These are phyloP conservation scores for Orchestia grillus DNA, from an alignment of 1,140 invertebrate species.

Conservation along the genomic window DNA sequence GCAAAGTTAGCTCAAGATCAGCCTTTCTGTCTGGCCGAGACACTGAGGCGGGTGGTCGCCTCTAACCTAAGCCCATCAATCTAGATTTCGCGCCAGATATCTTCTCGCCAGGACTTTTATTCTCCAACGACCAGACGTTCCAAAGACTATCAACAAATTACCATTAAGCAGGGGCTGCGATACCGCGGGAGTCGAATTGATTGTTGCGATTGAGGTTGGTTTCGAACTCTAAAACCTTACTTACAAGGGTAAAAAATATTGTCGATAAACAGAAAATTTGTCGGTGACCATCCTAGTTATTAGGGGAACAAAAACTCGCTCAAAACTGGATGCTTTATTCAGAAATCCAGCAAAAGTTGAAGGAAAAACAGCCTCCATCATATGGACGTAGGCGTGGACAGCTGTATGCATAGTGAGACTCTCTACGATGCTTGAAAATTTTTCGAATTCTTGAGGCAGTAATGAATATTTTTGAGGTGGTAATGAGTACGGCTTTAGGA, in stretches of 20 bases:
- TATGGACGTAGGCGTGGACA: neutral
- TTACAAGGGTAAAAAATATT: constrained; percentile 47
- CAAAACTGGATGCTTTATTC: neutral
- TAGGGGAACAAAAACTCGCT: constrained; percentile 30
- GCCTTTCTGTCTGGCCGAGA: constrained; percentile 15
- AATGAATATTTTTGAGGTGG: neutral
- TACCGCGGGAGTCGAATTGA: constrained; percentile 35
- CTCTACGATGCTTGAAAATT: neutral
- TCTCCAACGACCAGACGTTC: constrained; percentile 47
- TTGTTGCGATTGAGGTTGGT: constrained; percentile 30
- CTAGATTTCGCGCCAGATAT: constrained; percentile 56
- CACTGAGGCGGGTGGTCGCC: constrained; percentile 45
- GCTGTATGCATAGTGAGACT: neutral
- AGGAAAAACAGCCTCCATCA: neutral
- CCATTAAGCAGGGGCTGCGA: constrained; percentile 53
- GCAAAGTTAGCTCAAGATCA: constrained; percentile 31
- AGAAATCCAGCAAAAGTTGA: constrained; percentile 24
- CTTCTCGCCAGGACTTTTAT: constrained; percentile 52
- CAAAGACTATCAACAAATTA: constrained; percentile 57
- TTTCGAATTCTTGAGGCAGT: neutral
- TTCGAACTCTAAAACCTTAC: constrained; percentile 40
- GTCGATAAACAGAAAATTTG: constrained; percentile 53
- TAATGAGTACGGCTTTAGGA: neutral
- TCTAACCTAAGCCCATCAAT: constrained; percentile 56
- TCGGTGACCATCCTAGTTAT: constrained; percentile 55